Percentiles rank a stretch among this genome's conserved stretches.
Conservation (phyloP, 2,113 vertebrate genomes). For the Hyla sarda region DNA sequence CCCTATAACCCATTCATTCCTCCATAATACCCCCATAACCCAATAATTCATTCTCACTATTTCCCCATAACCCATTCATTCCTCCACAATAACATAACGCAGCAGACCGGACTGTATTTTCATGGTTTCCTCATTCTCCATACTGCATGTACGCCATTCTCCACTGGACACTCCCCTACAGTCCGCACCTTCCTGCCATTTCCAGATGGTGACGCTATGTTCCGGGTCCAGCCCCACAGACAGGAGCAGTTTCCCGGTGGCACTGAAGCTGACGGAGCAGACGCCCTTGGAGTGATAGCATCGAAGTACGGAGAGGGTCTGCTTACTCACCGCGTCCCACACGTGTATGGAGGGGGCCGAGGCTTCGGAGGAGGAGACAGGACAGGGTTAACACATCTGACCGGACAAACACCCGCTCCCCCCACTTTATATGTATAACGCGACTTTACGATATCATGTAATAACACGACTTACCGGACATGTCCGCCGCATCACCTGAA, state of each 20-base stretch:
- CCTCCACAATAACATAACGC: too few species aligned
- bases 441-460: too few species aligned
- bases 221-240: slow-evolving; percentile 92
- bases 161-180: too few species aligned
- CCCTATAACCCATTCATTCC: too few species aligned
- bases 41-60: too few species aligned
- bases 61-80: too few species aligned
- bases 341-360: slow-evolving; percentile 93
- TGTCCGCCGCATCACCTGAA: slow-evolving; percentile 96
- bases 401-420: background rate
- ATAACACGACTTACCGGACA: slow-evolving; percentile 87
- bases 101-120: too few species aligned
- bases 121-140: too few species aligned
- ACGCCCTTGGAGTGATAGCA: slow-evolving; percentile 92
- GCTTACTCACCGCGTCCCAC: slow-evolving; percentile 96
- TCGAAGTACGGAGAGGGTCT: slow-evolving; percentile 90
- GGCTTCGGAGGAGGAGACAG: slow-evolving; percentile 71
- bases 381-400: background rate
- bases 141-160: too few species aligned
- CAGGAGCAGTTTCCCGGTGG: slow-evolving; percentile 93
- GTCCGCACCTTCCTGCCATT: slow-evolving; percentile 93
- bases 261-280: slow-evolving; percentile 96
- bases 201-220: slow-evolving; percentile 95
- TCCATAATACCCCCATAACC: too few species aligned
- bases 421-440: too few species aligned